Percentiles rank a stretch among this genome's conserved stretches.
Evolutionary conservation across 1,140 invertebrate genomes (phyloP).

Genomic region (Drosophila rhopaloa): DNA sequence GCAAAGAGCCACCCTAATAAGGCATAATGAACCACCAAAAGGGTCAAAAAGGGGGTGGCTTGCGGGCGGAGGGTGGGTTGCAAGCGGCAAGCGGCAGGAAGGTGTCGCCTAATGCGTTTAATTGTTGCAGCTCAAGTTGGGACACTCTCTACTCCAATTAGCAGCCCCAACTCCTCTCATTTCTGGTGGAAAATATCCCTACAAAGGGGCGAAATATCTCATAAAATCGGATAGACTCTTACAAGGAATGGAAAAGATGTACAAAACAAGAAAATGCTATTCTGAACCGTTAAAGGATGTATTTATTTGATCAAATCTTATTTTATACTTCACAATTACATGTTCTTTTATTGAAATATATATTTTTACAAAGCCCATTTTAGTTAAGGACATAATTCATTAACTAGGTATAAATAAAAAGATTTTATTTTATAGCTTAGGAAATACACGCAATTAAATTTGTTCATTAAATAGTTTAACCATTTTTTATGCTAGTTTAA

Average conservation of each 20-base stretch:
- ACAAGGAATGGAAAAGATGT: background rate
- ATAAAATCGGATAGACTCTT: background rate
- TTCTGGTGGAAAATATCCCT: background rate
- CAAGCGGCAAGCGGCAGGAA: slow-evolving; percentile 33
- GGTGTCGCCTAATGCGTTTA: slow-evolving; percentile 77
- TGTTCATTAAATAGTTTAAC: too few species aligned
- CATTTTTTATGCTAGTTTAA: too few species aligned
- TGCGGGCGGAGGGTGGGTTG: slow-evolving; percentile 1
- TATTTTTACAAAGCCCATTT: too few species aligned
- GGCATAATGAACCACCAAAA: slow-evolving; percentile 22
- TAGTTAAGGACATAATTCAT: too few species aligned
- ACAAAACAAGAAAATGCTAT: too few species aligned
- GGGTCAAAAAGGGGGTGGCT: slow-evolving; percentile 28
- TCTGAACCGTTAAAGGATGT: too few species aligned
- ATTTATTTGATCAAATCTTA: too few species aligned
- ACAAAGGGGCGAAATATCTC: background rate
- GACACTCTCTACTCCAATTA: slow-evolving; percentile 67
- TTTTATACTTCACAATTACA: too few species aligned
- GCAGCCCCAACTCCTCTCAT: background rate
- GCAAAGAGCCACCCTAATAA: slow-evolving; percentile 48
- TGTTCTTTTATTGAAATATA: too few species aligned
- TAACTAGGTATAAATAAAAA: too few species aligned
- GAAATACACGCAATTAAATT: too few species aligned
- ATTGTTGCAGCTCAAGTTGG: slow-evolving; percentile 61
- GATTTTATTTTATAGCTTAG: too few species aligned